phyloP scores from a whole-genome alignment of 2,888 invertebrate genomes.

The Diadromus collaris region DNA sequence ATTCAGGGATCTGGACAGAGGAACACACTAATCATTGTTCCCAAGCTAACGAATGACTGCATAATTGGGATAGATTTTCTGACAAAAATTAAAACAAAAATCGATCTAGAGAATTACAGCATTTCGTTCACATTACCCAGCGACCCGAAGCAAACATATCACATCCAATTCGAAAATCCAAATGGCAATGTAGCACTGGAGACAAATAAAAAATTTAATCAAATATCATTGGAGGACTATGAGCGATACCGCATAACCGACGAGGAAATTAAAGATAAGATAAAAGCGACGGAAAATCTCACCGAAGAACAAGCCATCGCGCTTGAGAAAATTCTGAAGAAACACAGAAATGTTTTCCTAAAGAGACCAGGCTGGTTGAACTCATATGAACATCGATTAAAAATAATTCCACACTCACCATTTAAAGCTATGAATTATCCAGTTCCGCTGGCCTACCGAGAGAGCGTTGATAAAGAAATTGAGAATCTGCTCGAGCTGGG shows the following conservation, averaged over 20 bases:
- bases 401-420: not conserved
- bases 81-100: not conserved
- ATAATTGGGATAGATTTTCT: not conserved
- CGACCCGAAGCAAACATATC: not conserved
- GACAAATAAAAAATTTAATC: too few species aligned
- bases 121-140: not conserved
- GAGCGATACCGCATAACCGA: not conserved
- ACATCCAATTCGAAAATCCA: not conserved
- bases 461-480: not conserved
- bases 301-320: not conserved
- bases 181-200: too few species aligned
- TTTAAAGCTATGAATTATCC: not conserved
- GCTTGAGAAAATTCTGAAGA: not conserved
- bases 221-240: too few species aligned
- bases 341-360: not conserved
- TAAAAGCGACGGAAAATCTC: not conserved
- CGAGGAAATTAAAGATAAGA: not conserved
- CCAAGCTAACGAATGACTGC: not conserved
- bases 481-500: not conserved
- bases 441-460: not conserved
- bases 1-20: not conserved
- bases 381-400: not conserved
- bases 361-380: not conserved
- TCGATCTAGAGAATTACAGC: not conserved
- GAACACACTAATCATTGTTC: not conserved